Percentiles rank a stretch among this genome's conserved stretches.
These are phyloP conservation scores for Eumaeus atala DNA, from an alignment of 1,140 invertebrate genomes.

Conservation along the genomic window DNA sequence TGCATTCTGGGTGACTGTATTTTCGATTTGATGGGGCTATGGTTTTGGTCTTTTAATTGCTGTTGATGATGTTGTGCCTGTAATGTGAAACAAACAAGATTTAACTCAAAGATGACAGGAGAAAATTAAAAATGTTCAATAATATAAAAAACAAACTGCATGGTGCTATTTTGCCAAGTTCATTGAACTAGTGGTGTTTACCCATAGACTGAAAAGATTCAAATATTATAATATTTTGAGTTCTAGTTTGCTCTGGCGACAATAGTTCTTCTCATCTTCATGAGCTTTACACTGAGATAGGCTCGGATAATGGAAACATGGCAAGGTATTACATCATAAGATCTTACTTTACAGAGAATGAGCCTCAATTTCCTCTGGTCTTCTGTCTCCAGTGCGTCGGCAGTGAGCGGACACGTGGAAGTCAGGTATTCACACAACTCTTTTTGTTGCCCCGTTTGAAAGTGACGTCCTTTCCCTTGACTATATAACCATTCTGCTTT, in stretches of 20 bases:
- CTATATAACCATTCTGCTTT: constrained; percentile 97
- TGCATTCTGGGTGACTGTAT: constrained; percentile 77
- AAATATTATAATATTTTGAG: no score
- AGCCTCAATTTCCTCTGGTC: constrained; percentile 89
- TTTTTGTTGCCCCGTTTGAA: constrained; percentile 87
- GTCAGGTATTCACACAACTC: constrained; percentile 88
- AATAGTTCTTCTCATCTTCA: no score
- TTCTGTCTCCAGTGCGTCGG: constrained; percentile 85
- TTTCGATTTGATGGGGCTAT: constrained; percentile 65
- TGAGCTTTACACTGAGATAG: no score
- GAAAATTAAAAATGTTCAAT: no score
- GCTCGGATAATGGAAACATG: no score
- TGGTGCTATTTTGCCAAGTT: no score
- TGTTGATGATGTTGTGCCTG: constrained; percentile 90
- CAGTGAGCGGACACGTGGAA: constrained; percentile 83
- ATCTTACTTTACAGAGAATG: constrained; percentile 83
- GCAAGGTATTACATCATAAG: not conserved
- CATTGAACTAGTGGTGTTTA: no score
- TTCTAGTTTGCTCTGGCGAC: no score
- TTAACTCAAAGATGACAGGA: no score
- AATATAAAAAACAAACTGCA: no score
- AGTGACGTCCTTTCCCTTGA: constrained; percentile 91
- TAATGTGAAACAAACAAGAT: constrained; percentile 15
- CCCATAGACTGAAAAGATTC: no score
- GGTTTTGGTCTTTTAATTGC: constrained; percentile 81